phyloP scores from a whole-genome alignment of 2,888 invertebrate species.

The Deroplatys truncata region DNA sequence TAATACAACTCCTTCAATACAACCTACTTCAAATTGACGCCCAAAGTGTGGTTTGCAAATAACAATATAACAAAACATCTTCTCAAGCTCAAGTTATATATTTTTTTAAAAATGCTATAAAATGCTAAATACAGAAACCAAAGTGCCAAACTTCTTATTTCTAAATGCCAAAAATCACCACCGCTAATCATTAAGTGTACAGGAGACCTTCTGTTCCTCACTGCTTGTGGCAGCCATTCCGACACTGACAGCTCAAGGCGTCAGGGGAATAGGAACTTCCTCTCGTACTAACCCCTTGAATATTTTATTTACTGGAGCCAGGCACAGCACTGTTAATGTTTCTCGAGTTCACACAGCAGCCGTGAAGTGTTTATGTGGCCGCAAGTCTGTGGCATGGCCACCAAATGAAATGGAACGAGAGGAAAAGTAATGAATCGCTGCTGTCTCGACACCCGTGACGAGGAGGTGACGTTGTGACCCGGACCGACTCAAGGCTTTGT shows the following conservation, averaged over 20 bases:
- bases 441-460: neutral
- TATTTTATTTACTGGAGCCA: neutral
- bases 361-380: neutral
- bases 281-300: neutral
- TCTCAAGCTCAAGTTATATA: too few relatives aligned
- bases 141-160: too few relatives aligned
- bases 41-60: too few relatives aligned
- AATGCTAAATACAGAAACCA: too few relatives aligned
- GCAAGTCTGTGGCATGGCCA: neutral
- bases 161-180: too few relatives aligned
- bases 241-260: neutral
- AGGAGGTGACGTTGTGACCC: neutral
- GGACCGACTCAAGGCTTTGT: neutral
- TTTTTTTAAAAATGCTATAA: too few relatives aligned
- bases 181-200: too few relatives aligned
- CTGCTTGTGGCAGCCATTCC: neutral
- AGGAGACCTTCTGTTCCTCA: too few relatives aligned
- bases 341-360: neutral
- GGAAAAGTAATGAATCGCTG: neutral
- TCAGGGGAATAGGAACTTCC: neutral
- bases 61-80: too few relatives aligned
- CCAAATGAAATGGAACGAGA: conserved; percentile 4
- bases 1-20: too few relatives aligned
- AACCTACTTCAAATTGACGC: too few relatives aligned
- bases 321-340: neutral